These are phyloP conservation scores for Menidia beryllina DNA, from an alignment of 2,113 vertebrate genomes.

Conservation along the genomic window DNA sequence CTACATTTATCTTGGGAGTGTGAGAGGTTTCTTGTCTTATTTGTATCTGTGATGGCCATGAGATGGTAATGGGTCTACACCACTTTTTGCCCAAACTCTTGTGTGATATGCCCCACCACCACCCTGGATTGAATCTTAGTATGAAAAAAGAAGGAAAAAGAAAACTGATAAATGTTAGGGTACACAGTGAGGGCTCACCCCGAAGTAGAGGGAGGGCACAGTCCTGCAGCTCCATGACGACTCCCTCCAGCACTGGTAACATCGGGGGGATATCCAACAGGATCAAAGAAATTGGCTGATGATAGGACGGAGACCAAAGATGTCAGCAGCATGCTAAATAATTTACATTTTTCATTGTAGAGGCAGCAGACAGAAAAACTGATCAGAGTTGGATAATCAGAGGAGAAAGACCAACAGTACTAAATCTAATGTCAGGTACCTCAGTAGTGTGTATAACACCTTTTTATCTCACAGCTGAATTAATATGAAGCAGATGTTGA, in stretches of 20 bases:
- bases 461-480: not conserved
- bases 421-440: too few species aligned
- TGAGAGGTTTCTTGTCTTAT: too few species aligned
- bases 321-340: not conserved
- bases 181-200: constrained; percentile 76
- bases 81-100: too few species aligned
- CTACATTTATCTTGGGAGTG: too few species aligned
- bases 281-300: constrained; percentile 89
- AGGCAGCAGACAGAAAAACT: not conserved
- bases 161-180: too few species aligned
- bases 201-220: constrained; percentile 92
- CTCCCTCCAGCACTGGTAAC: constrained; percentile 93
- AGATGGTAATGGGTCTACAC: too few species aligned
- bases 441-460: too few species aligned
- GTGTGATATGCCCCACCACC: too few species aligned
- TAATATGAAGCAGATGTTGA: not conserved
- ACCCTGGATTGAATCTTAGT: too few species aligned
- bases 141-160: too few species aligned
- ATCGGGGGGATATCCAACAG: constrained; percentile 96
- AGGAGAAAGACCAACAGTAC: too few species aligned
- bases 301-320: not conserved
- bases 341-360: not conserved
- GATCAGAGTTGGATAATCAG: not conserved
- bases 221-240: constrained; percentile 98
- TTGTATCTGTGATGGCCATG: too few species aligned